phyloP scores from a whole-genome alignment of 1,140 invertebrate genomes.

The Pinna nobilis region DNA sequence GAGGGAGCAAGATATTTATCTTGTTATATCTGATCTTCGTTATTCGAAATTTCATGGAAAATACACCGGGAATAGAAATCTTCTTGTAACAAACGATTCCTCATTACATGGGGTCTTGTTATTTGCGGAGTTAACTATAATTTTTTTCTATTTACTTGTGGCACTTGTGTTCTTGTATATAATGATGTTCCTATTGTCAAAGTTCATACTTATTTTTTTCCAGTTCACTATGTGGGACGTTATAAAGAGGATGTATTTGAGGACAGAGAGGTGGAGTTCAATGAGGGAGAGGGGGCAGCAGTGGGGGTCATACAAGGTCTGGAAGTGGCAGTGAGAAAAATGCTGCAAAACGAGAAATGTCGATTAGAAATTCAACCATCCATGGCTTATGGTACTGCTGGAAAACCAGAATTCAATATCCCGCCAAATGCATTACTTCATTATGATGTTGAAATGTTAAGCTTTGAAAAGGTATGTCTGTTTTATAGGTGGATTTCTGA shows the following conservation, averaged over 20 bases:
- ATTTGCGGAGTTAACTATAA: no score
- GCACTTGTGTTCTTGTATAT: no score
- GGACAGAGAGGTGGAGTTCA: slow-evolving; percentile 86
- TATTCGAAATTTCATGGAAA: no score
- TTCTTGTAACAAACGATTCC: no score
- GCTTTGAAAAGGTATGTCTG: slow-evolving; percentile 85
- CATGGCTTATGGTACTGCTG: slow-evolving; percentile 87
- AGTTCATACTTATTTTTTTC: no score
- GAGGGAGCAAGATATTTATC: no score
- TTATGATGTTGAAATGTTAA: slow-evolving; percentile 85
- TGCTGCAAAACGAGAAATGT: slow-evolving; percentile 89
- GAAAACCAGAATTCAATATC: slow-evolving; percentile 84
- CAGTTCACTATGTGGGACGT: slow-evolving; percentile 87
- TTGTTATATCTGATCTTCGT: no score
- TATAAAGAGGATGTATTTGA: slow-evolving; percentile 83
- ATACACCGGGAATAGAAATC: not conserved
- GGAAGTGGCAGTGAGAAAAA: slow-evolving; percentile 89
- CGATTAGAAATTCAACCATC: slow-evolving; percentile 83
- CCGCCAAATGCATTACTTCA: slow-evolving; percentile 86
- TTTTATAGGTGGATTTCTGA: not conserved
- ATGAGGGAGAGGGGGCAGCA: slow-evolving; percentile 89
- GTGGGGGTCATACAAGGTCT: slow-evolving; percentile 86
- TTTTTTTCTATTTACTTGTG: no score
- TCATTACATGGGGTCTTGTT: no score
- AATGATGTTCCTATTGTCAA: no score